A percentile compares a stretch with the other conserved stretches of the same genome.
Evolutionary conservation across 2,888 invertebrate genomes (phyloP).

Genomic region (Cenopis cana): DNA sequence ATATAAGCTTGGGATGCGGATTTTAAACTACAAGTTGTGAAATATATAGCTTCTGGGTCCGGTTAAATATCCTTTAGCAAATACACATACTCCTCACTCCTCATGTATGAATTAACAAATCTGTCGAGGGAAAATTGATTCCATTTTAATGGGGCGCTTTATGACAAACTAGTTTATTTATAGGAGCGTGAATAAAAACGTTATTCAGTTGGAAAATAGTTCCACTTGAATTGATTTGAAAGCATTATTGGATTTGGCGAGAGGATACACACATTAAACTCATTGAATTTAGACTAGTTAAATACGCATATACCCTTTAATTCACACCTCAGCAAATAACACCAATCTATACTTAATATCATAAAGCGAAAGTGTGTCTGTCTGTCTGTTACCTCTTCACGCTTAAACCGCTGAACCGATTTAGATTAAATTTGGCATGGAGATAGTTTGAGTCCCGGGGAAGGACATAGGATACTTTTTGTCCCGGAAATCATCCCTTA

Average conservation of each 20-base stretch:
- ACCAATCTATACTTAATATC: no score
- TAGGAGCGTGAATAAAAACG: constrained; percentile 2
- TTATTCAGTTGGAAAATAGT: neutral
- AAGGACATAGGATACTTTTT: no score
- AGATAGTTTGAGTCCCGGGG: no score
- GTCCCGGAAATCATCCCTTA: no score
- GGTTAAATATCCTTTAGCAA: neutral
- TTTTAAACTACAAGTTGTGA: neutral
- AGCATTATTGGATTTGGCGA: neutral
- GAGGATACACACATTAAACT: neutral
- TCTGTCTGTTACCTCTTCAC: no score
- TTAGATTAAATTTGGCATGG: no score
- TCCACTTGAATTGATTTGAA: constrained; percentile 8
- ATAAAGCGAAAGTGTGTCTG: no score
- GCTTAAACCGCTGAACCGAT: no score
- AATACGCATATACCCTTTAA: neutral
- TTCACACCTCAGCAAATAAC: no score
- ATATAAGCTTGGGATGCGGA: neutral
- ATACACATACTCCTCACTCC: neutral
- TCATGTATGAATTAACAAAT: constrained; percentile 3
- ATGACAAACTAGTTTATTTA: constrained; percentile 33
- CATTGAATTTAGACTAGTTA: neutral
- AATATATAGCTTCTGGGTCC: neutral
- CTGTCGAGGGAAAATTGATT: constrained; percentile 28
- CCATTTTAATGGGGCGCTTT: constrained; percentile 36